phyloP scores from a whole-genome alignment of 2,888 invertebrate species.

The Doris montereyensis region DNA sequence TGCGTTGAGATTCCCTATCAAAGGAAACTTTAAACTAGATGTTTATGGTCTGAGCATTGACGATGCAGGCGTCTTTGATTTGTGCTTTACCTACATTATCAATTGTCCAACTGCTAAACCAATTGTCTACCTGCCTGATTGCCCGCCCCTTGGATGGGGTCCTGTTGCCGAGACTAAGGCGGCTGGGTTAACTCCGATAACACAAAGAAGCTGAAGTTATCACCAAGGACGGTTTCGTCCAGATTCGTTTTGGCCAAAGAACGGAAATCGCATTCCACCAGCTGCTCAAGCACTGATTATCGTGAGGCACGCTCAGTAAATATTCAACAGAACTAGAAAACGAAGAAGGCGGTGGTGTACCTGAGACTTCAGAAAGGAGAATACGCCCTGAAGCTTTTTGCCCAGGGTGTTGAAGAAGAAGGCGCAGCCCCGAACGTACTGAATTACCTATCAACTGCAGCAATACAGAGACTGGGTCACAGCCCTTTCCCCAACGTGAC shows the following conservation, averaged over 20 bases:
- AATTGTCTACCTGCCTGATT: slow-evolving; percentile 65
- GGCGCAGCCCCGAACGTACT: slow-evolving; percentile 67
- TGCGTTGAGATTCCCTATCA: slow-evolving; percentile 59
- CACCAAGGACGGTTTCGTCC: slow-evolving; percentile 64
- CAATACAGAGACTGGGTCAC: slow-evolving; percentile 50
- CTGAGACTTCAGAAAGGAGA: slow-evolving; percentile 64
- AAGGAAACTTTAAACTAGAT: slow-evolving; percentile 68
- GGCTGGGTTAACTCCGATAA: slow-evolving; percentile 61
- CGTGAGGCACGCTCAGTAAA: slow-evolving; percentile 64
- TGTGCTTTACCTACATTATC: slow-evolving; percentile 68
- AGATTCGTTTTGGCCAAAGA: slow-evolving; percentile 62
- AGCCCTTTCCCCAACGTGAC: slow-evolving; percentile 59
- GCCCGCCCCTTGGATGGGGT: slow-evolving; percentile 70
- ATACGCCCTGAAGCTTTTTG: slow-evolving; percentile 67
- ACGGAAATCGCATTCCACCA: slow-evolving; percentile 60
- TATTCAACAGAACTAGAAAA: slow-evolving; percentile 61
- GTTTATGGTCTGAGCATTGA: slow-evolving; percentile 64
- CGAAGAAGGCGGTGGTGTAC: slow-evolving; percentile 61
- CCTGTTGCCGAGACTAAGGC: slow-evolving; percentile 61
- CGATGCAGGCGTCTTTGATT: slow-evolving; percentile 64
- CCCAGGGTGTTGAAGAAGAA: slow-evolving; percentile 59
- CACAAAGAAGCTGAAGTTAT: slow-evolving; percentile 65
- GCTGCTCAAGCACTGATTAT: slow-evolving; percentile 61
- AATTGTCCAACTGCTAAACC: slow-evolving; percentile 58
- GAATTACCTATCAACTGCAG: slow-evolving; percentile 67